Evolutionary conservation across 2,888 invertebrate species (phyloP).

Genomic region (Perizoma affinitatum): DNA sequence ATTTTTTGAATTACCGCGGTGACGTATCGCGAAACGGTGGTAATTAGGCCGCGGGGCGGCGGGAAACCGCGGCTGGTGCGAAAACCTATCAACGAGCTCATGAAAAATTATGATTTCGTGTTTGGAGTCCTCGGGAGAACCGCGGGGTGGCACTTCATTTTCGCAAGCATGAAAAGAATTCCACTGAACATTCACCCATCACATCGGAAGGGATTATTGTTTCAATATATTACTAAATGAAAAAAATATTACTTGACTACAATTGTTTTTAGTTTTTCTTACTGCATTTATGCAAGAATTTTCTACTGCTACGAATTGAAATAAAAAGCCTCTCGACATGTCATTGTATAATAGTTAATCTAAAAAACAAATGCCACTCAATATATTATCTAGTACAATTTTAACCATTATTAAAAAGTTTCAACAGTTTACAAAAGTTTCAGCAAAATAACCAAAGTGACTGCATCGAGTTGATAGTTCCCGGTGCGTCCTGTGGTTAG

Average conservation of each 20-base stretch:
- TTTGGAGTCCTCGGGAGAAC: conserved; percentile 60
- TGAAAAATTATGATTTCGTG: conserved; percentile 83
- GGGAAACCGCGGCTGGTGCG: conserved; percentile 81
- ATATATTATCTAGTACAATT: background rate
- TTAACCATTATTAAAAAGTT: conserved; percentile 25
- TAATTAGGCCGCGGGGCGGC: conserved; percentile 84
- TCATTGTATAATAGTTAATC: background rate
- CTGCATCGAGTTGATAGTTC: conserved; percentile 39
- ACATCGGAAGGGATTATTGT: conserved; percentile 39
- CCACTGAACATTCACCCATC: conserved; percentile 49
- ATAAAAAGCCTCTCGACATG: no score
- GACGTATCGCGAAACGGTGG: conserved; percentile 81
- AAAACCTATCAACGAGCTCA: conserved; percentile 84
- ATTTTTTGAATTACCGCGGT: conserved; percentile 81
- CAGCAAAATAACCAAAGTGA: conserved; percentile 27
- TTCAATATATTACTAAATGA: background rate
- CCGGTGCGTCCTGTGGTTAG: conserved; percentile 64
- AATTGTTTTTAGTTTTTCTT: no score
- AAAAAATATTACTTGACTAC: background rate
- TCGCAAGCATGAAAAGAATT: conserved; percentile 64
- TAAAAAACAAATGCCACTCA: background rate
- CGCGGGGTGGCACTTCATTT: conserved; percentile 73
- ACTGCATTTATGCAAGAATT: no score
- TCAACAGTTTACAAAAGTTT: conserved; percentile 12
- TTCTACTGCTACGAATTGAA: no score